Percentiles rank a stretch among this genome's conserved stretches.
Evolutionary conservation across 2,888 invertebrate species (phyloP).

Genomic region (Apotomis capreana): DNA sequence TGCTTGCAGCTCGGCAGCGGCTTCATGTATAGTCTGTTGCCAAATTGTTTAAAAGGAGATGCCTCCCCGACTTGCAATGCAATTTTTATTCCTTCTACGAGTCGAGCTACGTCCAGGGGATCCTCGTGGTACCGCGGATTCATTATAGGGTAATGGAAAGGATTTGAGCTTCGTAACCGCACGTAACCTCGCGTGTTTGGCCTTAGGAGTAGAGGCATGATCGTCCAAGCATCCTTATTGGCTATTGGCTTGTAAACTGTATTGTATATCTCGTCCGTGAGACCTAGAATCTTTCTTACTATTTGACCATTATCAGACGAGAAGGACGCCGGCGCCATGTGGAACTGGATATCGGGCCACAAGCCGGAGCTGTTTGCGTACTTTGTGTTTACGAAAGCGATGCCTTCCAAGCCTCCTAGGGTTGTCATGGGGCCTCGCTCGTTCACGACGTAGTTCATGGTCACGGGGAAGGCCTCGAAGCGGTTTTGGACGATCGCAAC

Average conservation of each 20-base stretch:
- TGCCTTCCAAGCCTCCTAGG: conserved; percentile 93
- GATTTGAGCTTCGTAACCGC: conserved; percentile 89
- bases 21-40: conserved; percentile 88
- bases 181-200: conserved; percentile 92
- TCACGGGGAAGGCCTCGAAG: conserved; percentile 89
- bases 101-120: conserved; percentile 88
- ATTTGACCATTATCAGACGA: conserved; percentile 90
- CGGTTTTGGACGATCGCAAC: conserved; percentile 92
- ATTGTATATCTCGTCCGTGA: conserved; percentile 91
- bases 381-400: conserved; percentile 93
- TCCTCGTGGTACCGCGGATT: conserved; percentile 96
- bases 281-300: conserved; percentile 89
- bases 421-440: conserved; percentile 94
- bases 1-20: conserved; percentile 91
- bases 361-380: conserved; percentile 90
- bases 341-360: conserved; percentile 95
- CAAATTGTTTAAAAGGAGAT: conserved; percentile 91
- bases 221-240: conserved; percentile 91
- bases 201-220: conserved; percentile 92
- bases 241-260: conserved; percentile 91
- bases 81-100: conserved; percentile 93
- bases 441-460: conserved; percentile 90
- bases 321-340: conserved; percentile 95
- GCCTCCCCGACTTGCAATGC: conserved; percentile 89
- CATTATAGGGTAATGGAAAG: conserved; percentile 93